Evolutionary conservation across 2,113 vertebrate genomes (phyloP).

Genomic region (Paedocypris sp.): DNA sequence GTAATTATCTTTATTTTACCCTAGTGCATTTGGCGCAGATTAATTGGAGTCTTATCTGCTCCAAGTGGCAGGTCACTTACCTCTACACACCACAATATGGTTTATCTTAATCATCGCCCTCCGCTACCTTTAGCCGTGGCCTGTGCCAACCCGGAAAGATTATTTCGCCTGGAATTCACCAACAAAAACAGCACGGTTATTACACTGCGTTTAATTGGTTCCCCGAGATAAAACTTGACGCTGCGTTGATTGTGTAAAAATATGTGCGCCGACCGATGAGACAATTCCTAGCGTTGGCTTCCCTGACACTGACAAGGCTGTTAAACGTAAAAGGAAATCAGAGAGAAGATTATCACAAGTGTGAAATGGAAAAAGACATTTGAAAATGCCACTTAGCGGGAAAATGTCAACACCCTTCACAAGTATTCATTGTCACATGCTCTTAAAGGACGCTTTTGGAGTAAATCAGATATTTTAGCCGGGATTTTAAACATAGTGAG

Average conservation of each 20-base stretch:
- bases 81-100: constrained; percentile 56
- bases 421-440: background rate
- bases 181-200: constrained; percentile 38
- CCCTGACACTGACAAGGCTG: background rate
- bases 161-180: constrained; percentile 49
- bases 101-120: constrained; percentile 62
- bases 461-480: background rate
- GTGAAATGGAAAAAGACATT: constrained; percentile 1
- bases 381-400: constrained; percentile 15
- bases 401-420: background rate
- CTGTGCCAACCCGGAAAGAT: constrained; percentile 47
- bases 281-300: background rate
- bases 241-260: background rate
- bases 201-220: constrained; percentile 32
- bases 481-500: background rate
- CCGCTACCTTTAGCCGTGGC: constrained; percentile 51
- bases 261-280: background rate
- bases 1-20: constrained; percentile 72
- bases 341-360: background rate
- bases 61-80: constrained; percentile 65
- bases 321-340: background rate
- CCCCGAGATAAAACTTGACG: constrained; percentile 29
- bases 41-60: constrained; percentile 68
- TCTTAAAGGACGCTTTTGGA: background rate
- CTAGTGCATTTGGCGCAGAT: constrained; percentile 60